Evolutionary conservation across 2,113 vertebrate species (phyloP).

Genomic region (Xenus cinereus): DNA sequence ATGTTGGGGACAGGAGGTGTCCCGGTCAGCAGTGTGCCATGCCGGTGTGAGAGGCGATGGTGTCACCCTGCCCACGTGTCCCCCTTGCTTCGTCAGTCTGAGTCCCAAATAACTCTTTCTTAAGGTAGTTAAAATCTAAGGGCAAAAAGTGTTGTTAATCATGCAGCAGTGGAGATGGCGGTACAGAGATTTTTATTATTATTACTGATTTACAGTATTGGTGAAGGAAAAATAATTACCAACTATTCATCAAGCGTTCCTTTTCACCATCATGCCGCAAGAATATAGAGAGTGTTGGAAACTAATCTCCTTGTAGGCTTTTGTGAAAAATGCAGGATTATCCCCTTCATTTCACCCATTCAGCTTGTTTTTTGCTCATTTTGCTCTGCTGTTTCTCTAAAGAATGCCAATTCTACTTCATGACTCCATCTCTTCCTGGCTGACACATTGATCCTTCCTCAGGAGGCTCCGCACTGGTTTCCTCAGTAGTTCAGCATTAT

Average conservation of each 20-base stretch:
- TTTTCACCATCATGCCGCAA: background rate
- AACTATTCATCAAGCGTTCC: background rate
- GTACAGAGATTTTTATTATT: background rate
- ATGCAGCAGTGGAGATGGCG: background rate
- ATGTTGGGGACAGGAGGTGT: fast-evolving
- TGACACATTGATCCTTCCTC: background rate
- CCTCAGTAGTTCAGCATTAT: background rate
- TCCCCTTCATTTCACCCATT: conserved; percentile 17
- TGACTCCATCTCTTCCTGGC: background rate
- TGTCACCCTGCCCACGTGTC: fast-evolving
- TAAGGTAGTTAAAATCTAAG: background rate
- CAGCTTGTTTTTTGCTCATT: conserved; percentile 7
- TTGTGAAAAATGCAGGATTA: conserved; percentile 24
- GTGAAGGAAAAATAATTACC: background rate
- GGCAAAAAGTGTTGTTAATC: fast-evolving
- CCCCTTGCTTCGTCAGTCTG: fast-evolving
- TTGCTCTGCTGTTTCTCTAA: background rate
- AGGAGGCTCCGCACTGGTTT: background rate
- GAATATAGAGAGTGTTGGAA: background rate
- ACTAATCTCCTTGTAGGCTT: background rate
- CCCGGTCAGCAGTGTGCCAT: background rate
- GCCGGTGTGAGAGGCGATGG: fast-evolving
- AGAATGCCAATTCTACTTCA: background rate
- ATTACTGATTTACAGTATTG: background rate
- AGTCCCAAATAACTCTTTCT: too few relatives aligned